These are phyloP conservation scores for Grantiella picta DNA, from an alignment of 2,113 vertebrate genomes.

Conservation along the genomic window DNA sequence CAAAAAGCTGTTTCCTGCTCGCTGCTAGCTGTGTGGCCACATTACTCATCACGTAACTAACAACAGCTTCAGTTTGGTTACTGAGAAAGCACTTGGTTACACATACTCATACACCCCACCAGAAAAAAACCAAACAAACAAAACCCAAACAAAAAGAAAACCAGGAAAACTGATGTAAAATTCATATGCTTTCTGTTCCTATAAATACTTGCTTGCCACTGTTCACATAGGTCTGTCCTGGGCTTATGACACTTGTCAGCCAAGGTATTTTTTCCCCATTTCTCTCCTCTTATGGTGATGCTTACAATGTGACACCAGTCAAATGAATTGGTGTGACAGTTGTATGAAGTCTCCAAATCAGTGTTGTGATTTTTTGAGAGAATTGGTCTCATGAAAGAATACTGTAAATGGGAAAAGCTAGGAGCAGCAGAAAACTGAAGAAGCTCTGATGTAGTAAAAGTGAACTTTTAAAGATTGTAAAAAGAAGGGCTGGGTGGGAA, in stretches of 20 bases:
- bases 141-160: neutral
- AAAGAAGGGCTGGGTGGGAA: neutral
- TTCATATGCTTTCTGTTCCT: neutral
- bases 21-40: neutral
- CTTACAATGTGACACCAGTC: accelerated
- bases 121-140: neutral
- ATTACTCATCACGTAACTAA: neutral
- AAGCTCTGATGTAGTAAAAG: neutral
- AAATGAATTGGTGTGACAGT: neutral
- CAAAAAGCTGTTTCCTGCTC: conserved; percentile 36
- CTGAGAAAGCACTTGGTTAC: neutral
- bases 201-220: neutral
- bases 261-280: neutral
- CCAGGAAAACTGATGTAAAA: neutral
- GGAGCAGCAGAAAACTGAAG: neutral
- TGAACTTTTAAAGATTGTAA: neutral
- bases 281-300: neutral
- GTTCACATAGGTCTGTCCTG: neutral
- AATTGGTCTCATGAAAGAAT: neutral
- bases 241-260: neutral
- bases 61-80: neutral
- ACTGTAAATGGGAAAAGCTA: neutral
- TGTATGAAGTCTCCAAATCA: neutral
- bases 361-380: neutral
- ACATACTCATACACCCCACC: accelerated